Conservation (phyloP, 2,113 vertebrate genomes). For the Macrotis lagotis region DNA sequence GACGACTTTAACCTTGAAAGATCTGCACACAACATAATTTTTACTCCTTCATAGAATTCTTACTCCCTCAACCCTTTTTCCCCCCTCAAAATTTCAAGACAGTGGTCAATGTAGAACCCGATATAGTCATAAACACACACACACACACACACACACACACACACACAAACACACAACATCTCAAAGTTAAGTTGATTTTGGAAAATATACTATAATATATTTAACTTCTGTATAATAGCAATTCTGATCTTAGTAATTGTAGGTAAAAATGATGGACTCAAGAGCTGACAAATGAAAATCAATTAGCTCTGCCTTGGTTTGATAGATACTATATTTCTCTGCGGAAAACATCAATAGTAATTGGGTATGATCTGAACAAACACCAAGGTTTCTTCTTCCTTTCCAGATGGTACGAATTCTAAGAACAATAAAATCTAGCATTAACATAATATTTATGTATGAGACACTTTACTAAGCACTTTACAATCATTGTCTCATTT, state of each 20-base stretch:
- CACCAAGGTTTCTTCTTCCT: conserved; percentile 6
- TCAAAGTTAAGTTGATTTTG: background rate
- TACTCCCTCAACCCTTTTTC: background rate
- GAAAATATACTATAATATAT: background rate
- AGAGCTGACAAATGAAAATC: background rate
- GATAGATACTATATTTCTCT: background rate
- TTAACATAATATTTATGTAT: background rate
- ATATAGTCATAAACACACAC: too few relatives aligned
- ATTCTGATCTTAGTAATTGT: background rate
- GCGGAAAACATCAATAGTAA: conserved; percentile 25
- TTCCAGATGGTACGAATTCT: background rate
- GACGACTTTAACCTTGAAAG: background rate
- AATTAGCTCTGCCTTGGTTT: background rate
- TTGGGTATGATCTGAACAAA: background rate
- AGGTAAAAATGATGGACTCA: background rate
- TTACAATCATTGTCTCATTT: background rate
- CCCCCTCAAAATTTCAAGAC: background rate
- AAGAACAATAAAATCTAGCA: background rate
- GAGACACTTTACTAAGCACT: background rate
- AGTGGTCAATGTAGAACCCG: background rate
- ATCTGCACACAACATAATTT: background rate
- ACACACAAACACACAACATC: background rate
- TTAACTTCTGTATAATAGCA: background rate
- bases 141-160: background rate
- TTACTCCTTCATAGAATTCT: background rate